phyloP scores from a whole-genome alignment of 23 tunicate species.

The Botrylloides violaceus region DNA sequence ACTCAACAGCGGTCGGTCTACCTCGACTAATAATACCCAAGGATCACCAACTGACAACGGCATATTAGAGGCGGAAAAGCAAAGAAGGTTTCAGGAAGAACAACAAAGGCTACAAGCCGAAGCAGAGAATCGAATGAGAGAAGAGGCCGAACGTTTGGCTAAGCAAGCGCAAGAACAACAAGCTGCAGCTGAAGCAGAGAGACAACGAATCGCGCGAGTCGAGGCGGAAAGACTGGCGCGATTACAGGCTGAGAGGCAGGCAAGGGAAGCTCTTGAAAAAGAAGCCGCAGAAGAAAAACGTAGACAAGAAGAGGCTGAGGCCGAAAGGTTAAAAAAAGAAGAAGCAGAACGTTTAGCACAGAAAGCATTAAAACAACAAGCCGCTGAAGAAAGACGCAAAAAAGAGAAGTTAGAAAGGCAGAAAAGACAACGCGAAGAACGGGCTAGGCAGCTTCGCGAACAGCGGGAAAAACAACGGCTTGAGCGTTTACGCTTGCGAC shows the following conservation, averaged over 20 bases:
- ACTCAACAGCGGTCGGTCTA: constrained; percentile 4
- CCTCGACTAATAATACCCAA: neutral
- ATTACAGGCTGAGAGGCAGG: neutral
- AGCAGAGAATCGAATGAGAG: constrained; percentile 7
- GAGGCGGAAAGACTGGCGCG: constrained; percentile 8
- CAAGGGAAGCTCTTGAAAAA: neutral
- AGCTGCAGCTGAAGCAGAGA: constrained; percentile 1
- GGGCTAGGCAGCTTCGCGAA: neutral
- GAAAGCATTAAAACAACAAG: neutral
- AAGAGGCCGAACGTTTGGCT: constrained; percentile 10
- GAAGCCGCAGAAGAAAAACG: constrained; percentile 4
- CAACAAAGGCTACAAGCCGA: neutral
- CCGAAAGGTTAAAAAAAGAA: neutral
- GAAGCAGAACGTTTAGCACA: neutral
- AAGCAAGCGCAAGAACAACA: constrained; percentile 1
- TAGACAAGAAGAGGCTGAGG: constrained; percentile 1
- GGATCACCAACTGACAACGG: no score
- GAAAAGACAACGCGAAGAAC: neutral
- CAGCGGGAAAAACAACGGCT: neutral
- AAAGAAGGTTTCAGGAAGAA: constrained; percentile 4
- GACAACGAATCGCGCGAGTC: neutral
- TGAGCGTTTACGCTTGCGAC: neutral
- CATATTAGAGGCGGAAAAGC: neutral
- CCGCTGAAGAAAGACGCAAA: neutral
- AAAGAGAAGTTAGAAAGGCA: neutral